Evolutionary conservation across 2,888 invertebrate genomes (phyloP).

Genomic region (Antheraea assamensis): DNA sequence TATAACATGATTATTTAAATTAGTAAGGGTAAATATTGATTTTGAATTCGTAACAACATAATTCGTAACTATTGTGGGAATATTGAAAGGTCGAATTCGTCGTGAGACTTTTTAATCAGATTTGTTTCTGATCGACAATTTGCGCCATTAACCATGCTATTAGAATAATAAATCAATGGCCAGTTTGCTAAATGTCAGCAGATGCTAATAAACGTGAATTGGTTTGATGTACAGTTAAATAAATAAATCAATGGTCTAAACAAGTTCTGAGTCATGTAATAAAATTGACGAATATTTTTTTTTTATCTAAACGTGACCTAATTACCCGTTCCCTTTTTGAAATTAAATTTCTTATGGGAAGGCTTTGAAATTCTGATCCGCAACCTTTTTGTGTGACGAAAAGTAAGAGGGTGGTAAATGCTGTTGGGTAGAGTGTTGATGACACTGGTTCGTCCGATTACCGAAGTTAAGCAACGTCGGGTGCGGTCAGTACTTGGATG

Average conservation of each 20-base stretch:
- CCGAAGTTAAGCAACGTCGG: slow-evolving; percentile 78
- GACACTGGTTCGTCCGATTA: slow-evolving; percentile 80
- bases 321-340: too few species aligned
- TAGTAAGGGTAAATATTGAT: background rate
- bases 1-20: background rate
- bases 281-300: background rate
- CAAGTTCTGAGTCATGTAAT: background rate
- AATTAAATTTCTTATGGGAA: too few species aligned
- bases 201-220: slow-evolving; percentile 12
- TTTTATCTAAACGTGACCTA: background rate
- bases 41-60: slow-evolving; percentile 6
- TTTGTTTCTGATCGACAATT: slow-evolving; percentile 48
- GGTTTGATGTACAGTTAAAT: background rate
- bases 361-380: too few species aligned
- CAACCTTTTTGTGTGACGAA: too few species aligned
- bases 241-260: background rate
- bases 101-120: slow-evolving; percentile 55
- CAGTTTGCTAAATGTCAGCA: slow-evolving; percentile 22
- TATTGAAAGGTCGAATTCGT: slow-evolving; percentile 43
- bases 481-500: slow-evolving; percentile 74
- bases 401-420: too few species aligned
- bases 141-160: slow-evolving; percentile 39
- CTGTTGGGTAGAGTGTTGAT: too few species aligned
- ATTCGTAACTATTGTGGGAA: slow-evolving; percentile 43
- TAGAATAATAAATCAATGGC: slow-evolving; percentile 22